Evolutionary conservation across 92 coral and sea anemone species (phyloP), one percentile per base, ranked within the genome.

Genomic region (Porites cylindrica): DNA sequence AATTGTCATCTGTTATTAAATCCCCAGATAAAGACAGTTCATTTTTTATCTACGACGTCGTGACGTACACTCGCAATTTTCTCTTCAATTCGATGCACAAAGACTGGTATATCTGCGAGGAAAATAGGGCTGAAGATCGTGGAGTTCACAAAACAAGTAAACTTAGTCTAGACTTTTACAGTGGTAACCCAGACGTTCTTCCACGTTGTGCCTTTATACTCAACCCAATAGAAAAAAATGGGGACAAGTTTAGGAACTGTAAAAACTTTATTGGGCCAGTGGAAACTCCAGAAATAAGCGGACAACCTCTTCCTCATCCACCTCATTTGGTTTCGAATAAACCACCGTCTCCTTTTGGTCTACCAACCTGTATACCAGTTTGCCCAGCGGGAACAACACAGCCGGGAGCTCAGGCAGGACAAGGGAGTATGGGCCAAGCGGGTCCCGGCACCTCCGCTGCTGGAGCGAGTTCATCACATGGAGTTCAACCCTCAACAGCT

Each of bases 21-120:
- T 38, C 47, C 51, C 53, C 82, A 92, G 95, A 91, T 84, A 91
- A 88, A 17, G 95, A 92, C 81, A 85, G 90, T 51, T 89, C 95
- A 1, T 92, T 92, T 61, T 75, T 72, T 2, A 12, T 92, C 60
- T 92, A 76, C 86, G 75, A 84, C 76, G 88, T 90, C 14, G 89
- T 92, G 90, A 52, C 54, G 10, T 89, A 60, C 52, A 14, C 81
- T 50, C 64, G 90, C 17, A 64, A 89, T 47, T 84, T 89, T 53
- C 67, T 92, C 21, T 89, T 92, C 71, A 80, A 81, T n/a, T 85
- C 91, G n/a, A 38, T 51, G 29, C 93, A 92, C 88, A 65, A 92
- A 61, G 74, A 89, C 67, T 92, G 92, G 92, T 92, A 85, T 53
- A 24, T 81, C 21, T 92, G 95, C 59, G 87, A 92, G 38, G 76